Evolutionary conservation across 53 echinoderm and acorn worm species (phyloP).

Genomic region (Echinometra lucunter): DNA sequence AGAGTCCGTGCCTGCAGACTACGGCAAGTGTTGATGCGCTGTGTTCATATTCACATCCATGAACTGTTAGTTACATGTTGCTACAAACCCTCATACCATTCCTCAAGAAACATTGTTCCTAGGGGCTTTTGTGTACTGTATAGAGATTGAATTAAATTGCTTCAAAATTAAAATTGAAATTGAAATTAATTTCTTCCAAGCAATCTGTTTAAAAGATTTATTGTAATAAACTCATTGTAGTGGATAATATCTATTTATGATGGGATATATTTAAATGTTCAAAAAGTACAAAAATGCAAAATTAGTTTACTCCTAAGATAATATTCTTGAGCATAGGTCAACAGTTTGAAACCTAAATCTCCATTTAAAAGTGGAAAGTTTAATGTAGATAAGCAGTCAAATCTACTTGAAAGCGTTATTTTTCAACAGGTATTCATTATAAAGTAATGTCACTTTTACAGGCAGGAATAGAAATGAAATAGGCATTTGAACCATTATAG

Average conservation of each 20-base stretch:
- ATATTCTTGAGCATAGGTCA: too few relatives aligned
- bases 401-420: not conserved
- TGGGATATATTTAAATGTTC: too few relatives aligned
- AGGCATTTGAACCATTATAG: too few relatives aligned
- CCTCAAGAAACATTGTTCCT: not conserved
- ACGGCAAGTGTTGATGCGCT: constrained; percentile 18
- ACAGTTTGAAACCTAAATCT: not conserved
- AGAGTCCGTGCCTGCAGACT: too few relatives aligned
- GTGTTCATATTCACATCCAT: not conserved
- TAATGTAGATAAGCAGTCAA: not conserved
- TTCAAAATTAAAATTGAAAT: too few relatives aligned
- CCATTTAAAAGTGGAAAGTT: not conserved
- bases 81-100: not conserved
- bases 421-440: not conserved
- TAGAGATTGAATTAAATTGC: not conserved
- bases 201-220: too few relatives aligned
- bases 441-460: not conserved
- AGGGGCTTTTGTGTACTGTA: not conserved
- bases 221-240: too few relatives aligned
- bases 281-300: too few relatives aligned
- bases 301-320: too few relatives aligned
- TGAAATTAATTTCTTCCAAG: too few relatives aligned
- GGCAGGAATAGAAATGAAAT: too few relatives aligned
- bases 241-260: too few relatives aligned
- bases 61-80: not conserved